phyloP scores from a whole-genome alignment of 37 sponge, comb jelly and placozoan genomes.

The Beroe forskalii region DNA sequence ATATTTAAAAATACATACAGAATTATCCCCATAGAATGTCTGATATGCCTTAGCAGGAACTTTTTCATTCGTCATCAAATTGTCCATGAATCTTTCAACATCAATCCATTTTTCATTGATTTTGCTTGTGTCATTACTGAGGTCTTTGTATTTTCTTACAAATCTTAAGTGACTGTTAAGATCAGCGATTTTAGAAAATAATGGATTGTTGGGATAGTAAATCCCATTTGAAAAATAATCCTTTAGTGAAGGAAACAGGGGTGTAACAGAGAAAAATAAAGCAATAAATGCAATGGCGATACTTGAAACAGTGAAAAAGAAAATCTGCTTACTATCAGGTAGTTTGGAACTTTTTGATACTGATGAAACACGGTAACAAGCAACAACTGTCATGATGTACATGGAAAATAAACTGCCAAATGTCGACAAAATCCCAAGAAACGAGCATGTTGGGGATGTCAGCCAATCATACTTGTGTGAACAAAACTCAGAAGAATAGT shows the following conservation, averaged over 20 bases:
- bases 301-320: background rate
- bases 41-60: background rate
- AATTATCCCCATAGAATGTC: conserved; percentile 9
- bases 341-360: background rate
- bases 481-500: background rate
- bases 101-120: background rate
- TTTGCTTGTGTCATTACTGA: background rate
- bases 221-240: conserved; percentile 17
- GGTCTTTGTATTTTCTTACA: background rate
- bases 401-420: background rate
- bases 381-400: background rate
- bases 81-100: background rate
- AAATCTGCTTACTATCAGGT: background rate
- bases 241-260: background rate
- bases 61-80: background rate
- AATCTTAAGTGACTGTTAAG: background rate
- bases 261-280: background rate
- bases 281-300: background rate
- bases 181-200: background rate
- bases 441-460: background rate
- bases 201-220: background rate
- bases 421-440: conserved; percentile 16
- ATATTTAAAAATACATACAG: conserved; percentile 11
- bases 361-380: background rate
- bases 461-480: background rate